phyloP scores from a whole-genome alignment of 2,797 vertebrate genomes.

The Eulemur coronatus region DNA sequence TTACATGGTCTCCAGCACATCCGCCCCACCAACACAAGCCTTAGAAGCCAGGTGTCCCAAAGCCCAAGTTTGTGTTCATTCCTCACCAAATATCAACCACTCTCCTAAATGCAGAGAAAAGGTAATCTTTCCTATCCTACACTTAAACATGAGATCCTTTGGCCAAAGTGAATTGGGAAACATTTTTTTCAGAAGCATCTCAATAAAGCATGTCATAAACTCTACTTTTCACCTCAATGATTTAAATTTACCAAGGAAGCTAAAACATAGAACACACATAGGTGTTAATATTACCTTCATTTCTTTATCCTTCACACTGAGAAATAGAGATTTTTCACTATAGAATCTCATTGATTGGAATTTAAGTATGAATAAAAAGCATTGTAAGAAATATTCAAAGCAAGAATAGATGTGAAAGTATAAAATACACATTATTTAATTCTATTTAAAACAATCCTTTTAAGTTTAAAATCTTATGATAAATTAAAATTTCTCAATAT shows the following conservation, averaged over 20 bases:
- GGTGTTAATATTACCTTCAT: not conserved
- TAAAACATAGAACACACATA: not conserved
- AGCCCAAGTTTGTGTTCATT: not conserved
- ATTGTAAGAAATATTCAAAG: constrained; percentile 47
- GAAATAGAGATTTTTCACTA: not conserved
- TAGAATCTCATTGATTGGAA: not conserved
- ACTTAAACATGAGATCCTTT: not conserved
- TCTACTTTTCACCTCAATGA: not conserved
- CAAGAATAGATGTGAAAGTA: not conserved
- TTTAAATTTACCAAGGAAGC: not conserved
- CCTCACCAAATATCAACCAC: not conserved
- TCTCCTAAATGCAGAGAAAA: not conserved
- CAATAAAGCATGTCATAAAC: not conserved
- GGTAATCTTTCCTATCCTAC: not conserved
- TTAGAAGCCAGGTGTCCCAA: not conserved
- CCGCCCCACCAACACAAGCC: not conserved
- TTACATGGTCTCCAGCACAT: not conserved
- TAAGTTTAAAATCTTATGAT: constrained; percentile 28
- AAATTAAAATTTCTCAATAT: constrained; percentile 16
- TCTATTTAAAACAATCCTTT: constrained; percentile 27
- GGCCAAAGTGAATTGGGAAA: not conserved
- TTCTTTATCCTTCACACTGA: not conserved
- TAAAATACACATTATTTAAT: constrained; percentile 34
- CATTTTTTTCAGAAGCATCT: not conserved
- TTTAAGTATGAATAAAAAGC: not conserved